These are phyloP conservation scores for Hylaeus volcanicus DNA, from an alignment of 1,140 invertebrate genomes.

Conservation along the genomic window DNA sequence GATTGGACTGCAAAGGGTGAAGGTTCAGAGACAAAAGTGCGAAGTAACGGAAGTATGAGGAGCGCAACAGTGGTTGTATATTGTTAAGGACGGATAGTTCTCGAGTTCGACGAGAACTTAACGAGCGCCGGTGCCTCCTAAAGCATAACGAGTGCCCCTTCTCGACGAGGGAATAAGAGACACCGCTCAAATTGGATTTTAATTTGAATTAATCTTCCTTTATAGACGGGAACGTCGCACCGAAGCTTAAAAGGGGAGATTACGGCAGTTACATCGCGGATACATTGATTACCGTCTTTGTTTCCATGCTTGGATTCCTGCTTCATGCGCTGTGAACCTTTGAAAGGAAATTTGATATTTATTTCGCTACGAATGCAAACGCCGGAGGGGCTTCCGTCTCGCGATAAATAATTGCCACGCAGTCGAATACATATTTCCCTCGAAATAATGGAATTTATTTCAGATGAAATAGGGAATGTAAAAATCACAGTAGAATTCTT, in stretches of 20 bases:
- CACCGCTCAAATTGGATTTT: conserved; percentile 64
- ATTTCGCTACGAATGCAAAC: not conserved
- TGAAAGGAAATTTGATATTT: conserved; percentile 2
- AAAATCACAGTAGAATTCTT: too few relatives aligned
- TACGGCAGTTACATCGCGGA: conserved; percentile 52
- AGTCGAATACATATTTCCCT: not conserved
- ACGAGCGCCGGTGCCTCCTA: conserved; percentile 58
- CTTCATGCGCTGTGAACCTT: not conserved
- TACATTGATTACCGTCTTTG: conserved; percentile 48
- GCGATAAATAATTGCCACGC: too few relatives aligned
- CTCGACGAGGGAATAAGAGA: conserved; percentile 46
- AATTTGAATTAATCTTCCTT: conserved; percentile 68
- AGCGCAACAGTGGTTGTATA: conserved; percentile 42
- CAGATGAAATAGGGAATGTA: too few relatives aligned
- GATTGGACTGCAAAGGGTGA: too few relatives aligned
- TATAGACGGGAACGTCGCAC: conserved; percentile 47
- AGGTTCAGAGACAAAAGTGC: conserved; percentile 3
- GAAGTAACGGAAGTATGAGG: conserved; percentile 14
- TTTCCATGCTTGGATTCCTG: not conserved
- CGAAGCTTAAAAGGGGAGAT: conserved; percentile 51
- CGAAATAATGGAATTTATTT: too few relatives aligned
- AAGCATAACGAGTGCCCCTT: conserved; percentile 62
- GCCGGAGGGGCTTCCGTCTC: too few relatives aligned
- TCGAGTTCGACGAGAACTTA: conserved; percentile 63
- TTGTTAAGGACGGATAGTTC: conserved; percentile 49